Conservation (phyloP, 1,140 invertebrate genomes). For the Drosophila santomea region DNA sequence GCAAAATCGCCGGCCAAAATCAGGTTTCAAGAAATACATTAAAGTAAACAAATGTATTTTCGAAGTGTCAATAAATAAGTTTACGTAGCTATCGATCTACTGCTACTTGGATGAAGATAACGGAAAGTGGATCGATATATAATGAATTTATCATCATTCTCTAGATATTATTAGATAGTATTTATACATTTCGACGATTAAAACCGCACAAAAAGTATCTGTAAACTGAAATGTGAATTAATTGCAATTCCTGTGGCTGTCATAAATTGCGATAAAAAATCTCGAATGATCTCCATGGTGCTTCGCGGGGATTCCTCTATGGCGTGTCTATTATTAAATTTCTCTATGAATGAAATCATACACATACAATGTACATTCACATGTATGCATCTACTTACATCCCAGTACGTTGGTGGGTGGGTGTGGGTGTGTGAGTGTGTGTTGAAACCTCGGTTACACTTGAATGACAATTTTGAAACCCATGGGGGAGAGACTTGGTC, state of each 20-base stretch:
- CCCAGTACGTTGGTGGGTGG: neutral
- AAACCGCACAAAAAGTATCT: no score
- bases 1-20: neutral
- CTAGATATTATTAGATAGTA: neutral
- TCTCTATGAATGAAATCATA: constrained; percentile 58
- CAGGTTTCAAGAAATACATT: constrained; percentile 24
- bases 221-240: no score
- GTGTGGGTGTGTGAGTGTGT: constrained; percentile 12
- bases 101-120: constrained; percentile 27
- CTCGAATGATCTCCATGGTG: constrained; percentile 7
- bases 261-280: constrained; percentile 5
- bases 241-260: neutral
- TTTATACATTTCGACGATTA: no score
- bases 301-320: constrained; percentile 11
- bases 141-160: constrained; percentile 1
- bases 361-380: constrained; percentile 1
- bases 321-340: constrained; percentile 62
- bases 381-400: neutral
- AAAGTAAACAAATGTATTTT: constrained; percentile 28
- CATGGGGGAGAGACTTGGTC: constrained; percentile 48
- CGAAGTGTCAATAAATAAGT: constrained; percentile 33
- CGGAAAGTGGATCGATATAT: constrained; percentile 16
- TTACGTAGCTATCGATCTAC: constrained; percentile 28
- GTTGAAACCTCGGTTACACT: constrained; percentile 43
- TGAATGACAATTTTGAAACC: constrained; percentile 61